Evolutionary conservation across 2,888 invertebrate species (phyloP), one percentile per base, ranked within the genome.

Genomic region (Drepana falcataria): DNA sequence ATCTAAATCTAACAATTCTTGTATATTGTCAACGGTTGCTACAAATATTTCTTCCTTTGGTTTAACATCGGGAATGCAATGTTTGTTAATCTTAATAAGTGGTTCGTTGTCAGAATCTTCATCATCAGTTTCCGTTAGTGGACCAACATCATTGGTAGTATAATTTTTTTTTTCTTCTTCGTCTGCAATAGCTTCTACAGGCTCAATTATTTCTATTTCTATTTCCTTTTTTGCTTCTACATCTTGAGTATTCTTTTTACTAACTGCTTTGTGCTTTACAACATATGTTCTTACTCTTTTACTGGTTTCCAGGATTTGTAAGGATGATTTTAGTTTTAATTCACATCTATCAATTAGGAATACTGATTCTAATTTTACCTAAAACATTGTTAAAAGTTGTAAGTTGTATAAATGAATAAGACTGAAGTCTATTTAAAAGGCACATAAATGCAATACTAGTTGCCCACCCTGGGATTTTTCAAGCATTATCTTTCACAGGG

Each of bases 281-380:
- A 65, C 21, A n/a, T 61, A 73, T 0, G 73, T 75, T 54, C 66
- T 69, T 1, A 78, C 72, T 55, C 62, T 63, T 53, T 71, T 60
- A 48, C 59, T 78, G 2, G 62, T 48, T 3, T 58, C 64, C 54
- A 75, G 68, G 53, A 77, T 61, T 47, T 63, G 58, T 58, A 85
- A 48, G 4, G 75, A 61, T 7, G 78, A 75, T 49, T 71, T 64
- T 0, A 84, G 64, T 4, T 73, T 69, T 55, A 70, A 67, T 1
- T 59, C 62, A 9, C 58, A 57, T 56, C 71, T 73, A 58, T 84
- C 77, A 52, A 83, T 58, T 53, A 67, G 73, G 41, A 69, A 63
- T 6, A 85, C 61, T 34, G 78, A 63, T 59, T 75, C 75, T 61
- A 77, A 75, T 0, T 65, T 64, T 35, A 73, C 59, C 77, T 77